phyloP scores from a whole-genome alignment of 2,113 vertebrate species.

The Megaleporinus macrocephalus region DNA sequence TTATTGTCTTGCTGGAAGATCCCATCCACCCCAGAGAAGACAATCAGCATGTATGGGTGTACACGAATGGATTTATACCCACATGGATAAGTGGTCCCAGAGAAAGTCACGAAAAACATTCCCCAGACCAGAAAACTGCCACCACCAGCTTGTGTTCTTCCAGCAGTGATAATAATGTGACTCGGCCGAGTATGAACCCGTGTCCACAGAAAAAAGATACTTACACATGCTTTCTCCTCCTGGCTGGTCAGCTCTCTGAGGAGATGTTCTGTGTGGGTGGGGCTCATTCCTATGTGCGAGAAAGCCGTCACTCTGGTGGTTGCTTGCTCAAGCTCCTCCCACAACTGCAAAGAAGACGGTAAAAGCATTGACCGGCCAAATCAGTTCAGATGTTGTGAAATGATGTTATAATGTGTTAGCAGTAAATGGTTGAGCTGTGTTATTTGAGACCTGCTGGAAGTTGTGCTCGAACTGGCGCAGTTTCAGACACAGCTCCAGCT shows the following conservation, averaged over 20 bases:
- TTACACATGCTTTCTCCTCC: conserved; percentile 39
- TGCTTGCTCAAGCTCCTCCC: conserved; percentile 27
- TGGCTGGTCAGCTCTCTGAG: conserved; percentile 43
- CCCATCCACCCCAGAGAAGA: no score
- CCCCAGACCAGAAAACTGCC: no score
- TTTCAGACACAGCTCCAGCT: conserved; percentile 46
- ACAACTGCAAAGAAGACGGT: conserved; percentile 31
- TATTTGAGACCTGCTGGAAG: conserved; percentile 41
- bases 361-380: not conserved
- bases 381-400: not conserved
- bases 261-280: conserved; percentile 40
- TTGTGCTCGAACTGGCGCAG: conserved; percentile 49
- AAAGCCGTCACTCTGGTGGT: conserved; percentile 23
- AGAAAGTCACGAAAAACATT: no score
- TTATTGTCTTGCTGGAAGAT: no score
- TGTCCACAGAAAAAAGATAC: not conserved
- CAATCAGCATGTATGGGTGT: no score
- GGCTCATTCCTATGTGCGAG: conserved; percentile 40
- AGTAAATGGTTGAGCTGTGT: not conserved
- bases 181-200: no score
- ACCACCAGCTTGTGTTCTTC: no score
- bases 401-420: not conserved
- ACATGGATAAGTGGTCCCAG: no score
- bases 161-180: no score
- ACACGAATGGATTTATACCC: no score